A percentile compares a stretch with the other conserved stretches of the same genome.
Evolutionary conservation across 2,888 invertebrate genomes (phyloP).

Genomic region (Sarcophaga subvicina): DNA sequence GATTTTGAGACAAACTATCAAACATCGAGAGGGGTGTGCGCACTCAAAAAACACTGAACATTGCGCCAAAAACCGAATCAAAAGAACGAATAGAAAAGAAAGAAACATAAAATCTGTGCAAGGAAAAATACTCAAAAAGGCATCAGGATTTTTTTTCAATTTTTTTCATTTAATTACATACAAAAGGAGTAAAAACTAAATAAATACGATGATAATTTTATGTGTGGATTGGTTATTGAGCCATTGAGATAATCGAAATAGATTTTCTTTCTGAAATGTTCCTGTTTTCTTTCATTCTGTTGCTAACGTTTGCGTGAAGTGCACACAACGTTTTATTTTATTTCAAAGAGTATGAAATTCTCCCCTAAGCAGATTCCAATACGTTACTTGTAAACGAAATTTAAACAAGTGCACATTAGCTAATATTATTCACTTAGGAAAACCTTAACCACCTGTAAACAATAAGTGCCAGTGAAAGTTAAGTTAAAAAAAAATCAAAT

Average conservation of each 20-base stretch:
- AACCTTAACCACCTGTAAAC: no score
- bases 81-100: neutral
- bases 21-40: constrained; percentile 46
- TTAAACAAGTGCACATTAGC: no score
- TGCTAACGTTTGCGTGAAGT: constrained; percentile 23
- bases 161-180: neutral
- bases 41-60: neutral
- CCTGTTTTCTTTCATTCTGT: constrained; percentile 12
- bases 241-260: constrained; percentile 16
- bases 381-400: no score
- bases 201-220: neutral
- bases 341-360: no score
- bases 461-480: no score
- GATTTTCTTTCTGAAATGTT: neutral
- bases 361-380: no score
- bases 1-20: constrained; percentile 15
- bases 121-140: neutral
- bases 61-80: constrained; percentile 56
- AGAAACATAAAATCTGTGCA: constrained; percentile 31
- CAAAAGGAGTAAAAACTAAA: neutral
- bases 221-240: neutral
- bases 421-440: no score
- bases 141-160: neutral
- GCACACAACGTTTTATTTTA: constrained; percentile 9
- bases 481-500: no score